phyloP scores from a whole-genome alignment of 2,888 invertebrate species.

The Polyommatus iphigenia region DNA sequence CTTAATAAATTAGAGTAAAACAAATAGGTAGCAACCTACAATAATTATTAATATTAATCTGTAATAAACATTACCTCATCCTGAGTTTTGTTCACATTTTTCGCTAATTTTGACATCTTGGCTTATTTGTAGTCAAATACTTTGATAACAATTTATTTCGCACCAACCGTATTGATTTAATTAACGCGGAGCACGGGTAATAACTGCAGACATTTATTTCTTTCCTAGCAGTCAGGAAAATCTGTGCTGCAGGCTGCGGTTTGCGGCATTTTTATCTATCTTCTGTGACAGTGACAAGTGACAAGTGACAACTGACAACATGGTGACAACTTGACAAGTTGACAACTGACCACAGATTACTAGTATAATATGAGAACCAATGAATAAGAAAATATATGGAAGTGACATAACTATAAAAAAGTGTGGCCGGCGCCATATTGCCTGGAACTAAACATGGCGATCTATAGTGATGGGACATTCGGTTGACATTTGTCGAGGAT shows the following conservation, averaged over 20 bases:
- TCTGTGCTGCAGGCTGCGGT: neutral
- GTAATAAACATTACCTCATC: constrained; percentile 81
- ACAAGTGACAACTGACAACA: no score
- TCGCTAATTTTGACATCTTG: constrained; percentile 42
- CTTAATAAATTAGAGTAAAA: neutral
- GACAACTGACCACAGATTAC: no score
- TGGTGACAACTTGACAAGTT: no score
- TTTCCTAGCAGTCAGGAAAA: neutral
- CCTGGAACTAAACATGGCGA: no score
- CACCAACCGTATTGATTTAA: constrained; percentile 22
- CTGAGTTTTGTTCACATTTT: constrained; percentile 78
- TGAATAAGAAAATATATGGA: no score
- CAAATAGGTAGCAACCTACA: neutral
- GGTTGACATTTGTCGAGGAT: no score
- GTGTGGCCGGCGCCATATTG: no score
- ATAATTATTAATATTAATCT: neutral
- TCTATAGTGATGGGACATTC: no score
- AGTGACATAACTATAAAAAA: no score
- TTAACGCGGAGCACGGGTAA: neutral
- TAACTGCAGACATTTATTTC: neutral
- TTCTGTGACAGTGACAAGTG: no score
- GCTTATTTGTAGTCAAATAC: neutral
- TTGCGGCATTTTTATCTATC: neutral
- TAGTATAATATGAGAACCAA: no score
- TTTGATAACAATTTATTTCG: neutral